Conservation (phyloP, 2,888 invertebrate species). For the Patella ulyssiponensis region DNA sequence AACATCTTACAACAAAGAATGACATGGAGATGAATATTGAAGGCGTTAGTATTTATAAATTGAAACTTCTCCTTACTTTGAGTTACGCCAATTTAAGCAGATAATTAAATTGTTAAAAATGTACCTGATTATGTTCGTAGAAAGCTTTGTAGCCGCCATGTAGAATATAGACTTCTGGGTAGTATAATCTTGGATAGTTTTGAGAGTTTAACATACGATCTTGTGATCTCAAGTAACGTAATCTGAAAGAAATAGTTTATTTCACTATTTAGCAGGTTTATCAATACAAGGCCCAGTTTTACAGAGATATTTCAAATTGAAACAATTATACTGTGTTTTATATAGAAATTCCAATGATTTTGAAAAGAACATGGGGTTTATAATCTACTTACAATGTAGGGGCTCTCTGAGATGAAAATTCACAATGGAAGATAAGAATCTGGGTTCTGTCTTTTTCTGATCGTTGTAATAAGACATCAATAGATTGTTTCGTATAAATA, state of each 20-base stretch:
- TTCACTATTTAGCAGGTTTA: background rate
- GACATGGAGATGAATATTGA: too few relatives aligned
- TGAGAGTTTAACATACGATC: conserved; percentile 86
- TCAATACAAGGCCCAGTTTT: too few relatives aligned
- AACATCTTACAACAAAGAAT: too few relatives aligned
- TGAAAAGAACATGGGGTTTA: background rate
- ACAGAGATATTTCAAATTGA: background rate
- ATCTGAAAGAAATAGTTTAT: conserved; percentile 75
- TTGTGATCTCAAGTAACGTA: conserved; percentile 84
- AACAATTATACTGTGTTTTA: background rate
- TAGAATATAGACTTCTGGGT: conserved; percentile 92
- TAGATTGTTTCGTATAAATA: conserved; percentile 84
- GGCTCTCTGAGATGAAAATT: conserved; percentile 91
- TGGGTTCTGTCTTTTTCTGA: conserved; percentile 73
- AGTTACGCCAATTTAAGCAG: background rate
- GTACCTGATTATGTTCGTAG: conserved; percentile 76
- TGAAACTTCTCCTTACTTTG: background rate
- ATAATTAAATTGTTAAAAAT: background rate
- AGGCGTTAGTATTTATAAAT: too few relatives aligned
- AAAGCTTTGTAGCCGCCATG: conserved; percentile 91
- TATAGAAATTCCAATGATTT: background rate
- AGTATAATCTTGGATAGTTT: conserved; percentile 86
- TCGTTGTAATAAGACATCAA: conserved; percentile 68
- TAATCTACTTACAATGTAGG: conserved; percentile 28
- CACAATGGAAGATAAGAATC: conserved; percentile 96